A percentile compares a stretch with the other conserved stretches of the same genome.
Conservation (phyloP, 1,140 invertebrate species). For the Acromyrmex charruanus region DNA sequence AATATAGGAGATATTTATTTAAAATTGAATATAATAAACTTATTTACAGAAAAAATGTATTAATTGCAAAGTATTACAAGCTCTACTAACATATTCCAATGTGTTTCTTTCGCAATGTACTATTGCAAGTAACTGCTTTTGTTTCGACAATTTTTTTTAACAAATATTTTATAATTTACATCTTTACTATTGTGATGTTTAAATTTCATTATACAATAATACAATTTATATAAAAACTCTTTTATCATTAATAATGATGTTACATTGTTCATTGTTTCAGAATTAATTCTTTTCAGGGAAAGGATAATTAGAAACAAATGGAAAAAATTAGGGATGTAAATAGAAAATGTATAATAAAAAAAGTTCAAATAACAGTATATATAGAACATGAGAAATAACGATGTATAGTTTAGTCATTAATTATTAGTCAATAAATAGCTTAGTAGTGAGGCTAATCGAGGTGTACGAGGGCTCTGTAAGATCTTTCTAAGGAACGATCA, state of each 20-base stretch:
- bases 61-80: neutral
- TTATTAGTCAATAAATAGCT: slow-evolving; percentile 29
- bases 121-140: neutral
- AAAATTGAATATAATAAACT: neutral
- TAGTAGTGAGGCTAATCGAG: neutral
- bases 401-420: neutral
- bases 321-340: neutral
- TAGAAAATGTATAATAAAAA: neutral
- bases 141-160: neutral
- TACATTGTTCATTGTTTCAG: neutral
- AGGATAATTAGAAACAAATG: neutral
- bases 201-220: neutral
- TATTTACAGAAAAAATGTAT: neutral
- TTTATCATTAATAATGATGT: neutral
- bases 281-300: neutral
- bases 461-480: too few relatives aligned
- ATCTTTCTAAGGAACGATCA: slow-evolving; percentile 36
- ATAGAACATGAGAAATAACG: slow-evolving; percentile 2
- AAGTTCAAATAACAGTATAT: neutral
- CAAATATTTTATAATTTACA: neutral
- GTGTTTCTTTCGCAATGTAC: too few relatives aligned
- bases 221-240: neutral
- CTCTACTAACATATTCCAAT: neutral
- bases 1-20: too few relatives aligned
- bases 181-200: neutral